These are phyloP conservation scores for Xylota segnis DNA, from an alignment of 2,888 invertebrate species.

Conservation along the genomic window DNA sequence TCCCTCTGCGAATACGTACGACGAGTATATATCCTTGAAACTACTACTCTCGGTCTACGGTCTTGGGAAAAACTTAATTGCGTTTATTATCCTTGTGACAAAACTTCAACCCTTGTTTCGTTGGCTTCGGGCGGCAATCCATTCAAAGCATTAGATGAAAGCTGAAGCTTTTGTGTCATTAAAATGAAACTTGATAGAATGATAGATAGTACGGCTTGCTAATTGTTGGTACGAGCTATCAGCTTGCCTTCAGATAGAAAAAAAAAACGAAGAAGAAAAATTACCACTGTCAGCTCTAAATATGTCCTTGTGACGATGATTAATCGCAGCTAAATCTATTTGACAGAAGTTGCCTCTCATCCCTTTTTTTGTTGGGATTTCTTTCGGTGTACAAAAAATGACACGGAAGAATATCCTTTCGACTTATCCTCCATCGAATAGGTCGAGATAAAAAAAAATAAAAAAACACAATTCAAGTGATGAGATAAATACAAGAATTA, in stretches of 20 bases:
- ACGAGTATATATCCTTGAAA: slow-evolving; percentile 7
- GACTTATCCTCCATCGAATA: not conserved
- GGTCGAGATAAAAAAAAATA: not conserved
- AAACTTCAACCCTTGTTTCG: slow-evolving; percentile 31
- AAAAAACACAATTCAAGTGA: slow-evolving; percentile 20
- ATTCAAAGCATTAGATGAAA: slow-evolving; percentile 26
- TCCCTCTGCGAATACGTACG: not conserved
- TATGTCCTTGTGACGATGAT: slow-evolving; percentile 57
- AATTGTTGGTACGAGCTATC: slow-evolving; percentile 40
- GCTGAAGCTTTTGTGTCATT: slow-evolving; percentile 42
- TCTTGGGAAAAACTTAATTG: slow-evolving; percentile 48
- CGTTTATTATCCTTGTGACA: slow-evolving; percentile 41
- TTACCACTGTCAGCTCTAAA: slow-evolving; percentile 18
- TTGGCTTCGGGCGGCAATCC: slow-evolving; percentile 19
- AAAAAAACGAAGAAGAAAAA: slow-evolving; percentile 47
- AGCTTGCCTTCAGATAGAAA: slow-evolving; percentile 7
- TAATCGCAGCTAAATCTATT: slow-evolving; percentile 55
- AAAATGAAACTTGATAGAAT: slow-evolving; percentile 54
- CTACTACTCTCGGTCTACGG: too few species aligned
- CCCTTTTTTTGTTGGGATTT: not conserved
- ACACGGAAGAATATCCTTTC: not conserved
- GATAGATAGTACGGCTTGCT: slow-evolving; percentile 46
- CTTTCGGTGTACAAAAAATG: not conserved
- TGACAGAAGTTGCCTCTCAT: slow-evolving; percentile 38
- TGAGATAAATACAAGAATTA: slow-evolving; percentile 51